Conservation (phyloP, 2,888 invertebrate genomes). For the Agelastica alni region DNA sequence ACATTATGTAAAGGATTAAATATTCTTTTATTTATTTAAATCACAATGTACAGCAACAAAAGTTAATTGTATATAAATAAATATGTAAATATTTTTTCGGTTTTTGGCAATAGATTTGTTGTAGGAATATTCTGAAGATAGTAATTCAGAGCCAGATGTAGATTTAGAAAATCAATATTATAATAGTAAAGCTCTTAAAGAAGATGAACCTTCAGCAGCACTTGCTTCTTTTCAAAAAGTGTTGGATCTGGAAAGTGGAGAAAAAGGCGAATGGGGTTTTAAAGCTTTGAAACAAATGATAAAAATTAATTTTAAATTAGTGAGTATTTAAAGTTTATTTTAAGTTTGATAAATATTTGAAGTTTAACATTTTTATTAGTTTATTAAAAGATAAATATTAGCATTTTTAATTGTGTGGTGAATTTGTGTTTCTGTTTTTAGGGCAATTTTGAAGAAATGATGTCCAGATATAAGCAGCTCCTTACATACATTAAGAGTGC, state of each 20-base stretch:
- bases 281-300: constrained; percentile 99
- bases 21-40: no score
- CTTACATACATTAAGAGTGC: constrained; percentile 99
- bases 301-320: constrained; percentile 97
- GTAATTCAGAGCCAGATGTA: constrained; percentile 98
- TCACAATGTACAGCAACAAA: no score
- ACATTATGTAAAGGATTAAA: no score
- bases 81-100: constrained; percentile 20
- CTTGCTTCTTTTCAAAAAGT: constrained; percentile 94
- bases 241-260: constrained; percentile 93
- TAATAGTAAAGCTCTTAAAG: constrained; percentile 97
- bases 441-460: constrained; percentile 85
- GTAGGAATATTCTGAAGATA: constrained; percentile 89
- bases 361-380: constrained; percentile 4
- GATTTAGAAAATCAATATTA: constrained; percentile 99
- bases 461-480: constrained; percentile 81
- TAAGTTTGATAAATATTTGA: constrained; percentile 50
- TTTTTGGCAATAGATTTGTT: no score
- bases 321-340: no score
- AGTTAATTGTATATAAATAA: not conserved
- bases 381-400: no score
- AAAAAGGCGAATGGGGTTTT: constrained; percentile 99
- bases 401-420: no score
- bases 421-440: no score
- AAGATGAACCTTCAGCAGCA: constrained; percentile 92